Evolutionary conservation across 1,140 invertebrate species (phyloP), one percentile per base, ranked within the genome.

Genomic region (Phortica variegata): DNA sequence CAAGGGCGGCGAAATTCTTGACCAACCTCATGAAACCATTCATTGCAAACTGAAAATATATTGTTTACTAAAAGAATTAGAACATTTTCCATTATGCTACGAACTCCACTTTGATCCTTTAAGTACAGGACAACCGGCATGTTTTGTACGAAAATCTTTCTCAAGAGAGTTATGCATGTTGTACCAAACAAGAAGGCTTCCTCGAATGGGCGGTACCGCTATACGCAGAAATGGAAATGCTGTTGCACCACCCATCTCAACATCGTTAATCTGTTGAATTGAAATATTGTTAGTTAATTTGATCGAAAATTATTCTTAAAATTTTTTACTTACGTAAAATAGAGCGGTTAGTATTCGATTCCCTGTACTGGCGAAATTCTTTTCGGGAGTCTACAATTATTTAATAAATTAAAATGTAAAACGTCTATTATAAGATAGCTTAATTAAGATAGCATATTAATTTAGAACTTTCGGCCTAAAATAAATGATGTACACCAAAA

Each of bases 81-180:
- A 43, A 9, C 32, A 17, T 43, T 31, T 43, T 10, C 10, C 4
- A 26, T 29, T 43, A 31, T 12, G 12, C 9, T 3, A 23, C n/a
- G 26, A 21, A 74, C 71, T 91, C 95, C 95, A 98, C 82, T 99
- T 98, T 15, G 89, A 89, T 47, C 96, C 96, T 8, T 91, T 85
- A 9, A 99, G 82, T 19, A 99, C 95, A n/a, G 96, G 96, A 79
- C 96, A 99, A 15, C 93, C 95, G 15, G 95, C 95, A 80, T 99
- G 96, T 52, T 94, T 81, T 3, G 95, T 98, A 58, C 84, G 81
- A 52, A 87, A 85, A 80, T 98, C 93, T 37, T 93, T 94, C 58
- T 95, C 89, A 18, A 94, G 93, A 73, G 86, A 93, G 18, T 87
- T 83, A 74, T 91, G 86, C 47, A 98, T 78, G 80, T 98, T 98